Evolutionary conservation across 2,888 invertebrate species (phyloP).

Genomic region (Siphonodentalium dalli): DNA sequence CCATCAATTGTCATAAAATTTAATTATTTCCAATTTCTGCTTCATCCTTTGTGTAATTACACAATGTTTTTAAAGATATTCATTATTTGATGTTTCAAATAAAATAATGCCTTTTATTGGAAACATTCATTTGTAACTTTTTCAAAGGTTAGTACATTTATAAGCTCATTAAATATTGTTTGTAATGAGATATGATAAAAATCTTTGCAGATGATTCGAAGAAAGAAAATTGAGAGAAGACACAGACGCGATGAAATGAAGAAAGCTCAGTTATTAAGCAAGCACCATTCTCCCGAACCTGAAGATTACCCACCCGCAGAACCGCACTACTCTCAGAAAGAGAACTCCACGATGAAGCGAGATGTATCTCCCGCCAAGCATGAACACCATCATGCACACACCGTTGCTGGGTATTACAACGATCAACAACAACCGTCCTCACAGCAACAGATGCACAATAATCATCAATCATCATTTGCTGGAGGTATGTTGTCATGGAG

Average conservation of each 20-base stretch:
- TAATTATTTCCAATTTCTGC: too few relatives aligned
- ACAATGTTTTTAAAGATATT: too few relatives aligned
- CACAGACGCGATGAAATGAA: constrained; percentile 48
- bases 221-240: constrained; percentile 60
- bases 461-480: constrained; percentile 50
- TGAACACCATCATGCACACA: background rate
- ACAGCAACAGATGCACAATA: constrained; percentile 5
- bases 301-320: constrained; percentile 34
- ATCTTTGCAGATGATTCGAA: constrained; percentile 59
- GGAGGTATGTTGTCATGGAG: too few relatives aligned
- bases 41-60: too few relatives aligned
- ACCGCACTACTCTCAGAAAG: constrained; percentile 34
- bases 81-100: too few relatives aligned
- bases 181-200: background rate
- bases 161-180: background rate
- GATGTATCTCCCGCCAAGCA: too few relatives aligned
- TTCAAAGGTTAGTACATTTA: too few relatives aligned
- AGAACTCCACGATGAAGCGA: constrained; percentile 24
- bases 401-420: background rate
- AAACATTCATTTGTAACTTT: too few relatives aligned
- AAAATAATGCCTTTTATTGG: too few relatives aligned
- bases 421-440: background rate
- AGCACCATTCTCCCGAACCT: constrained; percentile 3
- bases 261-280: constrained; percentile 35
- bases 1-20: too few relatives aligned